phyloP scores from a whole-genome alignment of 2,888 invertebrate species.

The Crossocerus cetratus region DNA sequence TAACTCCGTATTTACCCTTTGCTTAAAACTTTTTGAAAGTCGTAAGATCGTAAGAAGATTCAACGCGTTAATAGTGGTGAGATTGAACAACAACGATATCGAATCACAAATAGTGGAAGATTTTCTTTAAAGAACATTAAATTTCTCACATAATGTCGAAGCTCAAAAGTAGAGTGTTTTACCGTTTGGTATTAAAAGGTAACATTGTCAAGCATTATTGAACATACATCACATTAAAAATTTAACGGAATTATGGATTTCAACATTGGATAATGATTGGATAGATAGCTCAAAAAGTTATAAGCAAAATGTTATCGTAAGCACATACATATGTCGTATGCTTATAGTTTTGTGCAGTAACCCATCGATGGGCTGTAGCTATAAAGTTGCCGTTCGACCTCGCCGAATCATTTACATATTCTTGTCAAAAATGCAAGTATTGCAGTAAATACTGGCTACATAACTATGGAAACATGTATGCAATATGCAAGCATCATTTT shows the following conservation, averaged over 20 bases:
- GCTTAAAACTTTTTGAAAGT: slow-evolving; percentile 48
- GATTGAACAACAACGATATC: slow-evolving; percentile 16
- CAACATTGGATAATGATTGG: background rate
- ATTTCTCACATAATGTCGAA: slow-evolving; percentile 8
- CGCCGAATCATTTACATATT: slow-evolving; percentile 33
- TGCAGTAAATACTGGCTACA: slow-evolving; percentile 48
- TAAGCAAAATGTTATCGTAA: slow-evolving; percentile 39
- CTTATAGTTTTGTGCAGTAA: slow-evolving; percentile 48
- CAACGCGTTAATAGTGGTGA: slow-evolving; percentile 12
- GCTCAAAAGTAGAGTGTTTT: slow-evolving; percentile 23
- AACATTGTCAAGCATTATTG: slow-evolving; percentile 7
- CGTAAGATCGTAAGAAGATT: slow-evolving; percentile 15
- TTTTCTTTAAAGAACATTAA: slow-evolving; percentile 1
- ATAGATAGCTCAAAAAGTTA: slow-evolving; percentile 37
- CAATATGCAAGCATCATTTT: slow-evolving; percentile 41
- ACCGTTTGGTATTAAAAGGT: no score
- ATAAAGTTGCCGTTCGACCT: no score
- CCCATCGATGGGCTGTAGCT: no score
- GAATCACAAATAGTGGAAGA: background rate
- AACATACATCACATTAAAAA: slow-evolving; percentile 12
- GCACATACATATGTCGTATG: slow-evolving; percentile 29
- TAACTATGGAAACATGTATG: slow-evolving; percentile 50
- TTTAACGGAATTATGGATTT: background rate
- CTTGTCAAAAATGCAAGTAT: slow-evolving; percentile 43
- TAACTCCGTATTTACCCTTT: slow-evolving; percentile 25